Percentiles rank a stretch among this genome's conserved stretches.
Evolutionary conservation across 2,888 invertebrate species (phyloP).

Genomic region (Uropetala carovei): DNA sequence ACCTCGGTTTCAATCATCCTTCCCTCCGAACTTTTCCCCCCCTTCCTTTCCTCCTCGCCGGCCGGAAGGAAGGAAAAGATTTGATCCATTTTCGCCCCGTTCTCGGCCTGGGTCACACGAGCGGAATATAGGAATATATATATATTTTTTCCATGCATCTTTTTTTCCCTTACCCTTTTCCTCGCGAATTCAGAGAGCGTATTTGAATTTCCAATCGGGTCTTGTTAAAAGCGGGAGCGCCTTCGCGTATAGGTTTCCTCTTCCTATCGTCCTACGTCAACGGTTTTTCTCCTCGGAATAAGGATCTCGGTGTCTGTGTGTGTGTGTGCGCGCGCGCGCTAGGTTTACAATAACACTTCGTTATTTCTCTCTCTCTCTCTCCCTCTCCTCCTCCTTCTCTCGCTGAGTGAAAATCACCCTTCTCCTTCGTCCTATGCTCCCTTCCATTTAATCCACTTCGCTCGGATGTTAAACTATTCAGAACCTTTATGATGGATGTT

Average conservation of each 20-base stretch:
- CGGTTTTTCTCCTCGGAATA: too few species aligned
- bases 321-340: too few species aligned
- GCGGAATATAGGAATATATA: not conserved
- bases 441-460: not conserved
- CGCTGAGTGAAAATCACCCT: not conserved
- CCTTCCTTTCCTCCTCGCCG: not conserved
- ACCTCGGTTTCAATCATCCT: not conserved
- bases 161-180: not conserved
- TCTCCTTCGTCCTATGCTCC: not conserved
- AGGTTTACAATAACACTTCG: too few species aligned
- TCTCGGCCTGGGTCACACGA: not conserved
- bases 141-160: not conserved
- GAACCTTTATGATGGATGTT: not conserved
- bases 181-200: not conserved
- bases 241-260: not conserved
- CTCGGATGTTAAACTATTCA: not conserved
- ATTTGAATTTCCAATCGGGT: slow-evolving; percentile 26
- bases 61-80: not conserved
- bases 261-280: not conserved
- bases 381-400: not conserved
- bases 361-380: too few species aligned
- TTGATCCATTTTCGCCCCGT: not conserved
- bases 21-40: not conserved
- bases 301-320: too few species aligned
- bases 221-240: not conserved